Conservation (phyloP, 2,113 vertebrate genomes). For the Ptilorrhoa leucosticta region DNA sequence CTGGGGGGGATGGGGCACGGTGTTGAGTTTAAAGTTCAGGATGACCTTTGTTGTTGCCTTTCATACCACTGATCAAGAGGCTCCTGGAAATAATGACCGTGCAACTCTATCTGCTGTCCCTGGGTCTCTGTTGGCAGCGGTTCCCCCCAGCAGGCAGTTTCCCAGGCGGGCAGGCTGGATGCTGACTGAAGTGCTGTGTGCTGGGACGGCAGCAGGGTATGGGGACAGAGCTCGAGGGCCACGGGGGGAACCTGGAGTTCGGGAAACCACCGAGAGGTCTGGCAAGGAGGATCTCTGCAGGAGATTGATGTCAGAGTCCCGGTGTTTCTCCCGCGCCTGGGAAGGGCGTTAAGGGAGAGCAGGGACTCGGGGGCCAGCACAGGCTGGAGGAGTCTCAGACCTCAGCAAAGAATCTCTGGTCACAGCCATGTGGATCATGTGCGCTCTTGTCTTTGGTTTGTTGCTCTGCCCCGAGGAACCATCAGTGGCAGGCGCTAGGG, state of each 20-base stretch:
- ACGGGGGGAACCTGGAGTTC: fast-evolving
- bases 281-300: not conserved
- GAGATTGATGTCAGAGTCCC: conserved; percentile 27
- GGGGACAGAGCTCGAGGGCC: not conserved
- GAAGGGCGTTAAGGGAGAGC: not conserved
- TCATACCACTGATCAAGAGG: conserved; percentile 47
- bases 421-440: not conserved
- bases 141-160: not conserved
- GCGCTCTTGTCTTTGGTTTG: not conserved
- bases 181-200: not conserved
- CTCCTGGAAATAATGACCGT: conserved; percentile 50
- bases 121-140: not conserved
- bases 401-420: not conserved
- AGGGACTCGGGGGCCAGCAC: not conserved
- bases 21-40: conserved; percentile 64
- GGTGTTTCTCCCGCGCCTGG: not conserved
- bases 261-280: not conserved
- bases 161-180: not conserved
- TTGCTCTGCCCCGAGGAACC: not conserved
- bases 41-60: conserved; percentile 63
- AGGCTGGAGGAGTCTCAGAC: not conserved
- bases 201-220: not conserved
- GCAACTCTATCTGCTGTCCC: conserved; percentile 26
- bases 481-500: not conserved
- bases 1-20: not conserved